Percentiles rank a stretch among this genome's conserved stretches.
These are phyloP conservation scores for Poeciliopsis prolifica DNA, from an alignment of 2,113 vertebrate species.

Conservation along the genomic window DNA sequence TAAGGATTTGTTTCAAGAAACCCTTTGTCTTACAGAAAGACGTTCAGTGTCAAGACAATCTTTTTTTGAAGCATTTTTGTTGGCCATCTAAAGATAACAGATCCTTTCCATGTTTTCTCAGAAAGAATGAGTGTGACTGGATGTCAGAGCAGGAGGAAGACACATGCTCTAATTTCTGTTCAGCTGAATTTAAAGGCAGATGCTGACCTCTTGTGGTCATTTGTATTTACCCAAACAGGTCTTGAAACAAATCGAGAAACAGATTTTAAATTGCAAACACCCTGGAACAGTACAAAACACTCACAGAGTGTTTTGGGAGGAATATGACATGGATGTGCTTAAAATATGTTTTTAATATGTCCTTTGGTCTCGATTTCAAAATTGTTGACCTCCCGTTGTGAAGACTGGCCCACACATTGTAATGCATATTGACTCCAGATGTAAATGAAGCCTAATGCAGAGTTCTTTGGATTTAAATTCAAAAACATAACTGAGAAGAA, in stretches of 20 bases:
- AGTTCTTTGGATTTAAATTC: slow-evolving; percentile 24
- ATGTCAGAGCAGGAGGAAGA: background rate
- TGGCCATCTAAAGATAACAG: background rate
- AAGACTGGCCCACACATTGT: slow-evolving; percentile 46
- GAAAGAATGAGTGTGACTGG: background rate
- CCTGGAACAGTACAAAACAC: background rate
- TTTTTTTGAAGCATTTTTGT: background rate
- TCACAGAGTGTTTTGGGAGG: background rate
- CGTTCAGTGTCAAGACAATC: background rate
- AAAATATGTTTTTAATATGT: slow-evolving; percentile 30
- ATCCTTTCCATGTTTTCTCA: background rate
- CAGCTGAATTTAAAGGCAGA: background rate
- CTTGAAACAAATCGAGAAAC: background rate
- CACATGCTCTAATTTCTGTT: background rate
- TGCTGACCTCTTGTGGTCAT: slow-evolving; percentile 54
- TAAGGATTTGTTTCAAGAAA: background rate
- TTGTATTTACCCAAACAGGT: background rate
- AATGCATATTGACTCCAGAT: slow-evolving; percentile 63
- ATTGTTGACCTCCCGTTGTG: slow-evolving; percentile 46
- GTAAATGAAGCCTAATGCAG: slow-evolving; percentile 37
- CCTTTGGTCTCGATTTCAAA: slow-evolving; percentile 37
- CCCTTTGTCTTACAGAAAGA: background rate
- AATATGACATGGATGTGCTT: background rate
- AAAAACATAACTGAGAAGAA: slow-evolving; percentile 14
- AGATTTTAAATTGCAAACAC: background rate